These are phyloP conservation scores for Chelidonichthys spinosus DNA, from an alignment of 2,797 vertebrate genomes.

Conservation along the genomic window DNA sequence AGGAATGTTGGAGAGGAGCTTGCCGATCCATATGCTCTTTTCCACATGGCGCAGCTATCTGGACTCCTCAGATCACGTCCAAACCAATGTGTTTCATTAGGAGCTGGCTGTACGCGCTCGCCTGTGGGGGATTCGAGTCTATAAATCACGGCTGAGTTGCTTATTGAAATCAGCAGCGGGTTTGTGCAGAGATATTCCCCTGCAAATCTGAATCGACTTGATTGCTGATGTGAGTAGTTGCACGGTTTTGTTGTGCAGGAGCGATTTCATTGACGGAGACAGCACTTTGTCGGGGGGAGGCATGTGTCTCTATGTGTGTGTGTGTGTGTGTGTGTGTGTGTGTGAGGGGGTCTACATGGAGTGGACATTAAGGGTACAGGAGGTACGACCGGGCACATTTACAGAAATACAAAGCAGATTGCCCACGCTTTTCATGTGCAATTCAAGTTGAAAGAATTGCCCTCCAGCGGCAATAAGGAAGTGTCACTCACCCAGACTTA, in stretches of 20 bases:
- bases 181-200: slow-evolving; percentile 47
- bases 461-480: neutral
- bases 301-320: neutral
- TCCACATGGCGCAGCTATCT: slow-evolving; percentile 66
- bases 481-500: slow-evolving; percentile 2
- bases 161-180: slow-evolving; percentile 72
- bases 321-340: neutral
- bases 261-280: slow-evolving; percentile 21
- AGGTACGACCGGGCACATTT: neutral
- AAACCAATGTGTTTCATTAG: slow-evolving; percentile 78
- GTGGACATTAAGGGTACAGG: neutral
- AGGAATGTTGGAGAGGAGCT: slow-evolving; percentile 77
- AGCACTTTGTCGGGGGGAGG: slow-evolving; percentile 4
- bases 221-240: slow-evolving; percentile 45
- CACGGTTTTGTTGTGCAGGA: slow-evolving; percentile 38
- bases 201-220: slow-evolving; percentile 60
- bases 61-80: slow-evolving; percentile 67
- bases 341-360: neutral
- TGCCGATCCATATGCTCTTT: slow-evolving; percentile 76
- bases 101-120: slow-evolving; percentile 57
- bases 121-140: slow-evolving; percentile 68
- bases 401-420: slow-evolving; percentile 24
- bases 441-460: neutral
- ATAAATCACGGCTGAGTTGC: slow-evolving; percentile 72
- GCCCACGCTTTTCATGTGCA: neutral